phyloP scores from a whole-genome alignment of 2,797 vertebrate species.

The Gouania willdenowi region DNA sequence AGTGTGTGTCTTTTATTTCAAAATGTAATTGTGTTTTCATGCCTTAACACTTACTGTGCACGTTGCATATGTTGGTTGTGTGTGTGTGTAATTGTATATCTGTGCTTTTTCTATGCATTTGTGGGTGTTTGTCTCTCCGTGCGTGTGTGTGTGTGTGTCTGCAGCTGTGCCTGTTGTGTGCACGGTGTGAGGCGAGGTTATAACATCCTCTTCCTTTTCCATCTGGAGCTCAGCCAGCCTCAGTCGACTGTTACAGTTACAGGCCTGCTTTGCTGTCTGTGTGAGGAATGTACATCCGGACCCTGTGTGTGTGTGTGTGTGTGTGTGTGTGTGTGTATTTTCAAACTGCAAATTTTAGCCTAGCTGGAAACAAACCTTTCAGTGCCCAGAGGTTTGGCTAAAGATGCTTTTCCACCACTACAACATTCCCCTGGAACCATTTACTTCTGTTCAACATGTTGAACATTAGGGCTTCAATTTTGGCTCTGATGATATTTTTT shows the following conservation, averaged over 20 bases:
- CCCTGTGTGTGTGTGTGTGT: conserved; percentile 3
- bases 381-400: too few species aligned
- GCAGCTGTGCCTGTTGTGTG: conserved; percentile 59
- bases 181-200: conserved; percentile 53
- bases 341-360: too few species aligned
- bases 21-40: too few species aligned
- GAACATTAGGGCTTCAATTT: too few species aligned
- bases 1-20: too few species aligned
- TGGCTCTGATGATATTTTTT: too few species aligned
- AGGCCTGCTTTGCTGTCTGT: conserved; percentile 53
- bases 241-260: conserved; percentile 52
- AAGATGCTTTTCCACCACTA: too few species aligned
- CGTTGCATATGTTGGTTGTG: conserved; percentile 31
- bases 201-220: conserved; percentile 68
- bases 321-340: background rate
- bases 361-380: too few species aligned
- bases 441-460: too few species aligned
- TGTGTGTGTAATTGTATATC: conserved; percentile 1
- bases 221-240: conserved; percentile 51
- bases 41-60: too few species aligned
- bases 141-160: conserved; percentile 26
- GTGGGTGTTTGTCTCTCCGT: conserved; percentile 12
- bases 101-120: too few species aligned
- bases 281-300: conserved; percentile 49
- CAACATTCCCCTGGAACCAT: too few species aligned